Evolutionary conservation across 2,113 vertebrate genomes (phyloP), one percentile per base, ranked within the genome.

Genomic region (Dipodomys spectabilis): DNA sequence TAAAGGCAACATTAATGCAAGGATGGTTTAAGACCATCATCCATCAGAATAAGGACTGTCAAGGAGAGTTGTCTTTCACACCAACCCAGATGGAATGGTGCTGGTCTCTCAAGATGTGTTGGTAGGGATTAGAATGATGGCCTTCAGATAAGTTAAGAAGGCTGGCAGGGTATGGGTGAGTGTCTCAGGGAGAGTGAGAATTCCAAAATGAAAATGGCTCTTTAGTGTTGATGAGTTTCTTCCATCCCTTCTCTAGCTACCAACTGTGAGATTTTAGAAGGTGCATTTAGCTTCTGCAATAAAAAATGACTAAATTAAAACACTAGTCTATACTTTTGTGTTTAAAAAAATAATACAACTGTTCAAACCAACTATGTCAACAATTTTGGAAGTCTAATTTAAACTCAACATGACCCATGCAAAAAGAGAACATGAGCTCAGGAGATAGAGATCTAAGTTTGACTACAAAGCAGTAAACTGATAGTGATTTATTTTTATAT

Each of bases 301-400:
- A 20, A 90, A 32, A 53, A 39, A 80, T 39, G 30, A 62, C 39
- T 39, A 25, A 69, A 86, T 65, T n/a, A 92, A 90, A 86, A 64
- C 7, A 80, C 1, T 28, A 19, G 10, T 62, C 86, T 44, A 77
- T n/a, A 72, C 86, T 44, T 39, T 64, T 20, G 81, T 82, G 39
- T 6, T 39, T 39, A 39, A 39, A 39, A 39, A 39, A 39, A 62
- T 69, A 35, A 15, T 28, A 16, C 15, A 18, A 67, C 6, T 71
- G 10, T 35, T 86, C n/a, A 82, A 71, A 82, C 22, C 30, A 92
- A 82, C 12, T 27, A 25, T 81, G 49, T 39, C 22, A 72, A 10
- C 44, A 64, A 78, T 82, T 90, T 67, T 82, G 23, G 62, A 72
- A 90, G 45, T 25, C 65, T 45, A 32, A 88, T 89, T 68, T 90